These are phyloP conservation scores for Euzophera pinguis DNA, from an alignment of 2,888 invertebrate genomes.

Conservation along the genomic window DNA sequence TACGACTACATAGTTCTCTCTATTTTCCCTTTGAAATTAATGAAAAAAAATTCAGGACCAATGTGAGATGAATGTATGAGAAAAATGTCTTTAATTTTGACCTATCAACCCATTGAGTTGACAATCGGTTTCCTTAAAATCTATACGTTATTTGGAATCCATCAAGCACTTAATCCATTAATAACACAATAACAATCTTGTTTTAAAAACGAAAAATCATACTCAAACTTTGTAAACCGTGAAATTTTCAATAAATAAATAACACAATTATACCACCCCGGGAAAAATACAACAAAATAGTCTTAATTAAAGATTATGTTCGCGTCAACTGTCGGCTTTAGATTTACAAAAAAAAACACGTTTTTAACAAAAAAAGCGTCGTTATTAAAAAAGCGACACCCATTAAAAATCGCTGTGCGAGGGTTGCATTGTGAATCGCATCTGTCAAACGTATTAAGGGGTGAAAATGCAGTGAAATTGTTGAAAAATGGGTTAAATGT, in stretches of 20 bases:
- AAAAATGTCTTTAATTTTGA: too few relatives aligned
- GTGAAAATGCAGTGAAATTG: constrained; percentile 64
- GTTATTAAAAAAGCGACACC: constrained; percentile 58
- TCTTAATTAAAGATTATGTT: constrained; percentile 78
- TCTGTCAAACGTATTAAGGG: constrained; percentile 61
- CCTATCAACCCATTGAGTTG: too few relatives aligned
- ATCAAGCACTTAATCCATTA: background rate
- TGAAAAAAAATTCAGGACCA: too few relatives aligned
- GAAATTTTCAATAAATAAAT: constrained; percentile 65
- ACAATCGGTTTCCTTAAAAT: too few relatives aligned
- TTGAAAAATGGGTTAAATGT: constrained; percentile 77
- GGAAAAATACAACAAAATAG: constrained; percentile 58
- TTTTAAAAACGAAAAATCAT: constrained; percentile 1
- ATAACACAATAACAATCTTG: constrained; percentile 13
- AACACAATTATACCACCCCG: constrained; percentile 48
- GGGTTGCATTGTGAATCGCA: constrained; percentile 57
- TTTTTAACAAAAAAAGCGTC: constrained; percentile 42
- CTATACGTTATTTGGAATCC: too few relatives aligned
- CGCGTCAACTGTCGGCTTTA: constrained; percentile 79
- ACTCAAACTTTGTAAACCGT: constrained; percentile 24
- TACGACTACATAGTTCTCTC: too few relatives aligned
- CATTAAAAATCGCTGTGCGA: constrained; percentile 62
- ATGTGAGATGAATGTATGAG: too few relatives aligned
- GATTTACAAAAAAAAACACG: constrained; percentile 53
- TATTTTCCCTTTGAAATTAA: too few relatives aligned